phyloP scores from a whole-genome alignment of 2,113 vertebrate genomes.

The Aix galericulata region DNA sequence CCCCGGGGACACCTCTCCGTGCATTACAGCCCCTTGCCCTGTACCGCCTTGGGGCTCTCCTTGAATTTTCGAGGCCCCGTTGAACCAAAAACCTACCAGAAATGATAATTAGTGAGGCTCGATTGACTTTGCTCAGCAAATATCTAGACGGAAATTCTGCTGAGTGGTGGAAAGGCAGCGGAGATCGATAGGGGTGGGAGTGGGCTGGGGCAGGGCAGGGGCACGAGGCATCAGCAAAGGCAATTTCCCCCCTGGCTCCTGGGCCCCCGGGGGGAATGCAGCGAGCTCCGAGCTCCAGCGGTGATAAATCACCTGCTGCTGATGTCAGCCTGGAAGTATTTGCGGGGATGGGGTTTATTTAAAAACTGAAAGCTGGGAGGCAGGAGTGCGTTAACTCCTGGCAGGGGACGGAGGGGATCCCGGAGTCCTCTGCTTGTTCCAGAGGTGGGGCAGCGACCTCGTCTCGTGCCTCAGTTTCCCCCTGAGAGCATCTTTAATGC shows the following conservation, averaged over 20 bases:
- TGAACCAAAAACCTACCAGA: neutral
- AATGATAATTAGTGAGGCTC: neutral
- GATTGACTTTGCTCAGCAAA: constrained; percentile 41
- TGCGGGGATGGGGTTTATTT: neutral
- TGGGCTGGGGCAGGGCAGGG: accelerated
- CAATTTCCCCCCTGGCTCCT: neutral
- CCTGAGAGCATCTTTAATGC: neutral
- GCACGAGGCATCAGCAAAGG: neutral
- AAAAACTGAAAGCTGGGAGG: neutral
- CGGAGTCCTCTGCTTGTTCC: neutral
- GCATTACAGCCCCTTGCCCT: neutral
- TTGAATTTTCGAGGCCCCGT: neutral
- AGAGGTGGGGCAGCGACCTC: neutral
- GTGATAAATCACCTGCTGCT: constrained; percentile 24
- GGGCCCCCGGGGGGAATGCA: neutral
- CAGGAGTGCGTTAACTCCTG: neutral
- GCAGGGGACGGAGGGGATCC: neutral
- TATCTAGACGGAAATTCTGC: neutral
- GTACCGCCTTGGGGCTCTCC: accelerated
- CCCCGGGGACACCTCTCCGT: no score
- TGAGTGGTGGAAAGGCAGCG: neutral
- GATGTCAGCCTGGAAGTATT: neutral
- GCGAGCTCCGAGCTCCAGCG: no score
- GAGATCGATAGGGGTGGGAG: constrained; percentile 48
- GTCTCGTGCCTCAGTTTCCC: neutral